phyloP scores from a whole-genome alignment of 1,140 invertebrate genomes.

The Fopius arisanus region DNA sequence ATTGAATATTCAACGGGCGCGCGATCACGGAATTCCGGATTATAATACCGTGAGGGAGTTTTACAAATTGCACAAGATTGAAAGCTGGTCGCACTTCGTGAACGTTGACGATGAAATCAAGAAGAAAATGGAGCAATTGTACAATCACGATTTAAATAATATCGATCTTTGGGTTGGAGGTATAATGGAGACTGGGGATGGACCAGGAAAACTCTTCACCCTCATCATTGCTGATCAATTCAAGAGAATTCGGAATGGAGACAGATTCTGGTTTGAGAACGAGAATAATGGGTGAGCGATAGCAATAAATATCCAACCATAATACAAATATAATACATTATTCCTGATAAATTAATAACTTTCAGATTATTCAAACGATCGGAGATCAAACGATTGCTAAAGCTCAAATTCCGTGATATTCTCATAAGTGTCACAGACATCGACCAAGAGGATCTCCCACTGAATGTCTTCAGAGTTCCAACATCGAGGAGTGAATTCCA shows the following conservation, averaged over 20 bases:
- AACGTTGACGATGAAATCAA: conserved; percentile 42
- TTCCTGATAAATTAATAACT: neutral
- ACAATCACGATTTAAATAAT: conserved; percentile 62
- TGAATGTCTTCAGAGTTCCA: conserved; percentile 66
- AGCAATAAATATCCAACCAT: neutral
- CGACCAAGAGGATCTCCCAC: conserved; percentile 65
- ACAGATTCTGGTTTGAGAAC: conserved; percentile 72
- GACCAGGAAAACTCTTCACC: conserved; percentile 71
- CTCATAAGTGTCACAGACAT: conserved; percentile 67
- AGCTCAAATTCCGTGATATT: conserved; percentile 68
- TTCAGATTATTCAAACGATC: conserved; percentile 67
- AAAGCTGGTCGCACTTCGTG: conserved; percentile 31
- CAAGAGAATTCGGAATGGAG: conserved; percentile 65
- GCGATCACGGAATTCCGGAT: conserved; percentile 74
- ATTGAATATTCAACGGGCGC: conserved; percentile 72
- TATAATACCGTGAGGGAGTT: conserved; percentile 71
- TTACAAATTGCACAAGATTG: conserved; percentile 56
- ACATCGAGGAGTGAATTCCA: neutral
- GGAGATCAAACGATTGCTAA: conserved; percentile 66
- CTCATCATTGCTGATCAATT: conserved; percentile 68
- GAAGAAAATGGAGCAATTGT: conserved; percentile 57
- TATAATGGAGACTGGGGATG: conserved; percentile 69
- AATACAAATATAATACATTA: neutral
- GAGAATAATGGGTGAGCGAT: conserved; percentile 58
- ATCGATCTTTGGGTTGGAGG: conserved; percentile 77